Percentiles rank a stretch among this genome's conserved stretches.
phyloP scores from a whole-genome alignment of 92 coral and sea anemone genomes.

The Micromussa lordhowensis region DNA sequence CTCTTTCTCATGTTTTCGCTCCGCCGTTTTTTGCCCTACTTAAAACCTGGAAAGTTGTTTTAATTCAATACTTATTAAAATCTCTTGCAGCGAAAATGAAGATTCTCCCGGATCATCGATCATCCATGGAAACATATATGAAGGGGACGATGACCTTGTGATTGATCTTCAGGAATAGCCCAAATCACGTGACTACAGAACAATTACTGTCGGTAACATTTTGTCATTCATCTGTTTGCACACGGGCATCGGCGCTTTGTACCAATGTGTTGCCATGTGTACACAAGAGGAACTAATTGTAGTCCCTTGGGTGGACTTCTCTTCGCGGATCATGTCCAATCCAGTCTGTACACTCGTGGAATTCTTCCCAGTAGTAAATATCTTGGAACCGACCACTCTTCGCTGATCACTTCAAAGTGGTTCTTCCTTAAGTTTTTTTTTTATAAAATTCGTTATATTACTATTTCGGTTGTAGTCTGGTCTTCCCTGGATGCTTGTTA shows the following conservation, averaged over 20 bases:
- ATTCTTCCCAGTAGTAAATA: not conserved
- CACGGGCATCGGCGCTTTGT: not conserved
- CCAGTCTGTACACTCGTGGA: not conserved
- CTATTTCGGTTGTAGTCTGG: not conserved
- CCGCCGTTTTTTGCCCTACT: no score
- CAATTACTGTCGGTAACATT: not conserved
- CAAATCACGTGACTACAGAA: slow-evolving; percentile 1
- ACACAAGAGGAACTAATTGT: no score
- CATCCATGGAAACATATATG: slow-evolving; percentile 95
- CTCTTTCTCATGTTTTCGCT: no score
- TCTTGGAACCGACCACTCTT: not conserved
- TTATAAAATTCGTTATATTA: not conserved
- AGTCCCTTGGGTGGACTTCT: no score
- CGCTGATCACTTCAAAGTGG: not conserved
- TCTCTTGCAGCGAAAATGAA: slow-evolving; percentile 87
- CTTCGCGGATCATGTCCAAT: not conserved
- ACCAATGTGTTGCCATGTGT: no score
- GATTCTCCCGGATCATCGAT: slow-evolving; percentile 93
- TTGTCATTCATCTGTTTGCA: not conserved
- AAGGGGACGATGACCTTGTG: slow-evolving; percentile 97
- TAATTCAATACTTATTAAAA: not conserved
- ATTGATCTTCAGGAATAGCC: slow-evolving; percentile 89
- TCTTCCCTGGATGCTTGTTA: not conserved
- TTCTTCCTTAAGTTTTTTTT: not conserved
- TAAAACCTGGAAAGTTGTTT: no score